Evolutionary conservation across 1,140 invertebrate species (phyloP).

Genomic region (Drosophila neocordata): DNA sequence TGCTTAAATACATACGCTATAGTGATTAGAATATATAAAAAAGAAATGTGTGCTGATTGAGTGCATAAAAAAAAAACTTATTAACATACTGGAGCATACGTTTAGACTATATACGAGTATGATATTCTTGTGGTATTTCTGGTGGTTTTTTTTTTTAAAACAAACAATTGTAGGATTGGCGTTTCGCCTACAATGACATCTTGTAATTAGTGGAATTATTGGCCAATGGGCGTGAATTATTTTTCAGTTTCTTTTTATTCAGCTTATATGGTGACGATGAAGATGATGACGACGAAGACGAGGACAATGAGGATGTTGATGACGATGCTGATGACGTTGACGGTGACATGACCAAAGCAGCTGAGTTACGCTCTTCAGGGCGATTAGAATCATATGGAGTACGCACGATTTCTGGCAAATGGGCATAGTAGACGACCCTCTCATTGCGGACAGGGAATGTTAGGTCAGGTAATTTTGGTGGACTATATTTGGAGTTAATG

Average conservation of each 20-base stretch:
- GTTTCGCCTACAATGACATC: conserved; percentile 30
- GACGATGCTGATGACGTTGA: conserved; percentile 25
- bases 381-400: conserved; percentile 65
- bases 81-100: conserved; percentile 7
- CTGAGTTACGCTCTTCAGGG: conserved; percentile 42
- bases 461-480: conserved; percentile 51
- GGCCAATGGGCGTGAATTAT: conserved; percentile 9
- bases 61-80: neutral
- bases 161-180: neutral
- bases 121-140: neutral
- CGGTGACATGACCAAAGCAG: conserved; percentile 25
- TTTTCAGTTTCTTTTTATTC: conserved; percentile 58
- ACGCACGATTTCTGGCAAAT: conserved; percentile 83
- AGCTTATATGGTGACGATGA: conserved; percentile 30
- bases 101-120: conserved; percentile 2
- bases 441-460: conserved; percentile 54
- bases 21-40: no score
- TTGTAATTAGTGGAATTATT: conserved; percentile 60
- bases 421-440: conserved; percentile 83
- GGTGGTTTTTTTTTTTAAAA: neutral
- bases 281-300: neutral
- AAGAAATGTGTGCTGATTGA: no score
- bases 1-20: neutral
- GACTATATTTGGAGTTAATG: conserved; percentile 44
- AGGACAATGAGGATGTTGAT: neutral